phyloP scores from a whole-genome alignment of 2,113 vertebrate species.

The Serinus canaria region DNA sequence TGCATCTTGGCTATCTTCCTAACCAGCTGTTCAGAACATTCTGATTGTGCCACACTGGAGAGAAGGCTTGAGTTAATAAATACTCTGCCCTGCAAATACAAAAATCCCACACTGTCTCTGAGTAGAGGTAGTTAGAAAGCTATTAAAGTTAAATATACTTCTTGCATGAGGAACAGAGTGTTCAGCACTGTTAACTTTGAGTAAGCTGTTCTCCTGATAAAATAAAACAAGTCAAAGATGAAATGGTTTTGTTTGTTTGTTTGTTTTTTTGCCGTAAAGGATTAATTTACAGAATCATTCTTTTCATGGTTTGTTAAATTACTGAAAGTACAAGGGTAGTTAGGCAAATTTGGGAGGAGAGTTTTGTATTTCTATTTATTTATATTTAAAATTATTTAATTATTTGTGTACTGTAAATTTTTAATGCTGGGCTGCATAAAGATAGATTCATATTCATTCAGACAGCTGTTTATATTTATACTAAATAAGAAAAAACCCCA shows the following conservation, averaged over 20 bases:
- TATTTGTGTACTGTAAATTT: background rate
- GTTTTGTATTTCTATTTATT: background rate
- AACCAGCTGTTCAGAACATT: conserved; percentile 96
- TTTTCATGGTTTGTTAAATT: background rate
- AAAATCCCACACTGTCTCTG: background rate
- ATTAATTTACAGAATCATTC: background rate
- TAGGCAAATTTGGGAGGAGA: background rate
- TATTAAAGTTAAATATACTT: background rate
- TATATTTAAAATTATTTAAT: background rate
- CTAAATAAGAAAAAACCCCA: fast-evolving
- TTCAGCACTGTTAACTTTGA: background rate
- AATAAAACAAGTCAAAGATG: conserved; percentile 34
- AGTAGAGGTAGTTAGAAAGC: conserved; percentile 45
- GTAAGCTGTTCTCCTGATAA: conserved; percentile 27
- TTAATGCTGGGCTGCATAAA: background rate
- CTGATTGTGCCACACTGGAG: conserved; percentile 65
- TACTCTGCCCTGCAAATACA: conserved; percentile 16
- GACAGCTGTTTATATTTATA: background rate
- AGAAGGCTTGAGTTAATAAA: conserved; percentile 33
- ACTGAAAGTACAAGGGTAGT: background rate
- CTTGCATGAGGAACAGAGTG: conserved; percentile 42
- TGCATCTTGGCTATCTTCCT: conserved; percentile 92
- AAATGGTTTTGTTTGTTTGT: background rate
- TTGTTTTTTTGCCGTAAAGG: background rate
- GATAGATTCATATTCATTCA: background rate